Percentiles rank a stretch among this genome's conserved stretches.
These are phyloP conservation scores for Marronus borbonicus DNA, from an alignment of 2,888 invertebrate species.

Conservation along the genomic window DNA sequence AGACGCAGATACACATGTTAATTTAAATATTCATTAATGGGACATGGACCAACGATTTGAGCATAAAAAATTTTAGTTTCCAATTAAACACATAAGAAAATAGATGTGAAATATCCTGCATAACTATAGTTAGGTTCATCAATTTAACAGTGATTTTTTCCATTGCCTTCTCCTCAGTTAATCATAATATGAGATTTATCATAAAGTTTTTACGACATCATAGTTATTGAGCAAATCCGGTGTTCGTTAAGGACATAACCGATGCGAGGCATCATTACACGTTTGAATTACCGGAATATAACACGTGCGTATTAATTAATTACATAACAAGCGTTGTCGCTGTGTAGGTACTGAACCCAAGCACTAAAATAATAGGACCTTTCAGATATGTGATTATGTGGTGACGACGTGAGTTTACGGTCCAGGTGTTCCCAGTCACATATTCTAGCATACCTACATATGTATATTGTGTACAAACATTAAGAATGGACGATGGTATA, in stretches of 20 bases:
- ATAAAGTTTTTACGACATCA: conserved; percentile 6
- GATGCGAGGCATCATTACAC: conserved; percentile 17
- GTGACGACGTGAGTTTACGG: conserved; percentile 27
- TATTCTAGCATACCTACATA: conserved; percentile 7
- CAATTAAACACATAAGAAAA: too few species aligned
- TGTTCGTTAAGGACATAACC: conserved; percentile 11
- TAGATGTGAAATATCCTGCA: too few species aligned
- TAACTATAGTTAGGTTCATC: too few species aligned
- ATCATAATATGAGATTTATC: background rate
- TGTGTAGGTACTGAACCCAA: background rate
- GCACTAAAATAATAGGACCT: conserved; percentile 34
- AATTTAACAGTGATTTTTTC: background rate
- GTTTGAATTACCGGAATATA: conserved; percentile 19
- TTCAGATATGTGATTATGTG: conserved; percentile 25
- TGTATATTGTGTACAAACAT: conserved; percentile 11
- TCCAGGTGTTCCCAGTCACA: conserved; percentile 32
- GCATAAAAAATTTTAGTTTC: too few species aligned
- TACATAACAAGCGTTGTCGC: conserved; percentile 32
- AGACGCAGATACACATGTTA: too few species aligned
- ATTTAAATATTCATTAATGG: too few species aligned
- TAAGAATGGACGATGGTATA: conserved; percentile 34
- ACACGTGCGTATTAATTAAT: conserved; percentile 45
- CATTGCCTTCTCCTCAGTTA: background rate
- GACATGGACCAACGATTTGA: too few species aligned
- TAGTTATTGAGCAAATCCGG: conserved; percentile 41